Base-by-base conservation (phyloP, 2,113 vertebrate species). In the Vimba vimba region DNA sequence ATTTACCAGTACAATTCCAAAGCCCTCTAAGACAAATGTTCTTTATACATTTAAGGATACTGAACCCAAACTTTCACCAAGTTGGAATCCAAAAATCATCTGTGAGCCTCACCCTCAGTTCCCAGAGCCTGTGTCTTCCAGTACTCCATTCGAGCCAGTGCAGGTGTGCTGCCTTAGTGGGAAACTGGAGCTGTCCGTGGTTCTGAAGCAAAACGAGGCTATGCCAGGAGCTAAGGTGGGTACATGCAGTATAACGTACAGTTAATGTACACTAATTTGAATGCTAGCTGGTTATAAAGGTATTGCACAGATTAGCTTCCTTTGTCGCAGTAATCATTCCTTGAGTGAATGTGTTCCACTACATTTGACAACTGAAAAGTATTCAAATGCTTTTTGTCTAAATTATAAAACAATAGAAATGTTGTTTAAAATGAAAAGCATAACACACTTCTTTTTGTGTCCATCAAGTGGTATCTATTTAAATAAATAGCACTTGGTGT, bases 61-160 rank as follows among this genome's bases (percentile, higher is more conserved):
- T 21, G 98, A 99, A 94, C 96, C 97, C 91, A 99, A 99, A 91
- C 95, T 99, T 57, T 99, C 98, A 62, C 98, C 98, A 13, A 99
- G 98, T 93, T 99, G 98, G 98, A 99, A 98, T 92, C 98, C 98
- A 82, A 98, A 97, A 96, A 99, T 99, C 75, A 95, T 96, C 76
- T 98, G 97, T 87, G 98, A 99, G 87, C 98, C 98, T 60, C 98
- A 99, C 90, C 98, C 98, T 0, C 98, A 99, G 75, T 94, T 99
- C 90, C 96, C 96, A 45, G 96, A 98, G 92, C 97, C 92, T 6
- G 88, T 97, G 25, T 97, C 96, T 69, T 95, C 96, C 79, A 90
- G 95, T 77, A 91, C 94, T 17, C 94, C 94, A 2, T 97, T 95
- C 87, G 96, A 97, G 76, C 96, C 98, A 30, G 96, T 98, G 13